phyloP scores from a whole-genome alignment of 2,113 vertebrate genomes.

The Ptychochromis oligacanthus region DNA sequence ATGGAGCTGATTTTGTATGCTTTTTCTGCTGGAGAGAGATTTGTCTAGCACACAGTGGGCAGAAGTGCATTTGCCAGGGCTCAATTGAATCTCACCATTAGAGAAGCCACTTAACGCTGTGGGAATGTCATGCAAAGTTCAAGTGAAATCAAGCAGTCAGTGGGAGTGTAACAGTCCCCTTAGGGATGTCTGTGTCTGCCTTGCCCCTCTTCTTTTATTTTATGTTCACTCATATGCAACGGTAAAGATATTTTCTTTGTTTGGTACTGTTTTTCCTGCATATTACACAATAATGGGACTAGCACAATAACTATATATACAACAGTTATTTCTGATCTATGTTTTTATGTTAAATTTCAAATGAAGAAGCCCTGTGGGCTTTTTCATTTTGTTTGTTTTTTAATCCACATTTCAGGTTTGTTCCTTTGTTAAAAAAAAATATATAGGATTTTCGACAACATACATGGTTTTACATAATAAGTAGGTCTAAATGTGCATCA shows the following conservation, averaged over 20 bases:
- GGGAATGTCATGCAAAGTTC: slow-evolving; percentile 75
- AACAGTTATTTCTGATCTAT: not conserved
- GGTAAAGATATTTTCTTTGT: slow-evolving; percentile 8
- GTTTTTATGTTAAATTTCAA: slow-evolving; percentile 4
- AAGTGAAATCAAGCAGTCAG: slow-evolving; percentile 67
- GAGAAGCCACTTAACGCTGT: slow-evolving; percentile 62
- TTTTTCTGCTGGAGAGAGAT: slow-evolving; percentile 22
- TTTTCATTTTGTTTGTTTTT: not conserved
- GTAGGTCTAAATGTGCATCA: slow-evolving; percentile 11
- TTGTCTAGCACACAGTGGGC: slow-evolving; percentile 26
- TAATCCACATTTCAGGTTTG: not conserved
- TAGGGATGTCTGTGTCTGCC: slow-evolving; percentile 32
- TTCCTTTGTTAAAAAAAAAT: not conserved
- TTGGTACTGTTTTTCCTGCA: not conserved
- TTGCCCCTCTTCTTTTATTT: slow-evolving; percentile 24
- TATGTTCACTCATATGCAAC: slow-evolving; percentile 26
- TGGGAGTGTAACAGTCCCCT: slow-evolving; percentile 53
- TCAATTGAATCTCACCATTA: slow-evolving; percentile 62
- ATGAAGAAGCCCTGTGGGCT: not conserved
- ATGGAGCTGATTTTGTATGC: slow-evolving; percentile 9
- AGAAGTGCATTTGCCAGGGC: slow-evolving; percentile 45
- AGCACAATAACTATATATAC: not conserved
- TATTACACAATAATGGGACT: not conserved
- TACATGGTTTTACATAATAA: slow-evolving; percentile 9
- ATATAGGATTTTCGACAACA: not conserved